Evolutionary conservation across 30 jellyfish, hydroid and myxozoan genomes (phyloP).

Genomic region (Sanderia malayensis): DNA sequence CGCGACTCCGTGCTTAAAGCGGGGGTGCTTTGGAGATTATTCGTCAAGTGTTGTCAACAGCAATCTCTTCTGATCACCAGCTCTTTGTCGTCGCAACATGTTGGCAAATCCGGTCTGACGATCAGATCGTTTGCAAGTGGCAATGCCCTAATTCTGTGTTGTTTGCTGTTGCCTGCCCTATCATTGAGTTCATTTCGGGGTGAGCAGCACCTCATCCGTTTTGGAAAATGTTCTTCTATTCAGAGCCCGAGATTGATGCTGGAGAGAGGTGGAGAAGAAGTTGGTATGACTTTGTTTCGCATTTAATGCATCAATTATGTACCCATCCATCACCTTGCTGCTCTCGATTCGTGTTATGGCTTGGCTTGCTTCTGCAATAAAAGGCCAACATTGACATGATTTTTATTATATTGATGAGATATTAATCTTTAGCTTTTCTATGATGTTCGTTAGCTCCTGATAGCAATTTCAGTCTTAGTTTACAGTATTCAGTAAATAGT

Average conservation of each 20-base stretch:
- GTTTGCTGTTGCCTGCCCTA: background rate
- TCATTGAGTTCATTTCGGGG: too few species aligned
- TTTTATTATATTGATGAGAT: too few species aligned
- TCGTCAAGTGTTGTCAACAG: background rate
- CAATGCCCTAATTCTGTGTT: background rate
- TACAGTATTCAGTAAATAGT: too few species aligned
- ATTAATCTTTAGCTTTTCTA: too few species aligned
- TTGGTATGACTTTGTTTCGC: slow-evolving; percentile 8
- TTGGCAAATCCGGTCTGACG: background rate
- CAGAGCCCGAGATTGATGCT: background rate
- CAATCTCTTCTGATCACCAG: background rate
- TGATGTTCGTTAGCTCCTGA: too few species aligned
- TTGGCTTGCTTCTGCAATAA: too few species aligned
- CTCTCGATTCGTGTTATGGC: too few species aligned
- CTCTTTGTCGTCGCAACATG: background rate
- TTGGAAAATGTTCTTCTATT: background rate
- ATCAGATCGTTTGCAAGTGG: background rate
- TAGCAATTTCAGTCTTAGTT: too few species aligned
- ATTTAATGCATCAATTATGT: too few species aligned
- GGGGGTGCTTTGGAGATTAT: background rate
- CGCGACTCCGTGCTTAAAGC: background rate
- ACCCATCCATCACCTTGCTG: too few species aligned
- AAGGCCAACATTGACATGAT: too few species aligned
- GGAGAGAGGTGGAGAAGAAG: background rate
- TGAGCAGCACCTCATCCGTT: background rate